phyloP scores from a whole-genome alignment of 2,113 vertebrate species.

The Bos indicus region DNA sequence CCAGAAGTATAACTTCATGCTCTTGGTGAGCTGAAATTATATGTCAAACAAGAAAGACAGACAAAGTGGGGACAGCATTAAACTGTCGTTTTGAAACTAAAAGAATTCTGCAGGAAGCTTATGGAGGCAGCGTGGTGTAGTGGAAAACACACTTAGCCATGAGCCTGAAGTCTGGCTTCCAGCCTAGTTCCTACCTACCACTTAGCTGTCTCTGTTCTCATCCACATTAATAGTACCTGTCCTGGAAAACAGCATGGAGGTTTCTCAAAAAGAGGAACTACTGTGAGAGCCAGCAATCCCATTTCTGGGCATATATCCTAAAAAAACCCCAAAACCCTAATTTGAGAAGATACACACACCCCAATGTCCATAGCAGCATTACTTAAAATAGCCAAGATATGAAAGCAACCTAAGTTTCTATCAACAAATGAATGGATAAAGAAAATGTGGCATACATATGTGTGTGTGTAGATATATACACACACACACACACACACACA shows the following conservation, averaged over 20 bases:
- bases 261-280: not conserved
- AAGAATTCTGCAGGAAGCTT: not conserved
- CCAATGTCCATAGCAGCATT: not conserved
- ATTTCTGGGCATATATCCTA: not conserved
- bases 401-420: not conserved
- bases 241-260: not conserved
- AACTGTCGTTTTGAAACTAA: not conserved
- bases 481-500: accelerated
- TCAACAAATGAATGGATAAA: not conserved
- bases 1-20: not conserved
- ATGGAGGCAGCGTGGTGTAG: not conserved
- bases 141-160: not conserved
- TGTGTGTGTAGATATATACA: not conserved
- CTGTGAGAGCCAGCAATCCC: not conserved
- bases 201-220: not conserved
- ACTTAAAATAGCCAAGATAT: not conserved
- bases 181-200: not conserved
- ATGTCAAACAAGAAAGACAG: not conserved
- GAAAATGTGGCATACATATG: not conserved
- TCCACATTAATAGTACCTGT: not conserved
- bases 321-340: not conserved
- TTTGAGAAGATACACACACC: not conserved
- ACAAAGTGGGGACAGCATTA: not conserved
- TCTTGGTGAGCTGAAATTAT: not conserved
- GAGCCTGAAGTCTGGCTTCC: not conserved